Evolutionary conservation across 1,140 invertebrate species (phyloP).

Genomic region (Atta texana): DNA sequence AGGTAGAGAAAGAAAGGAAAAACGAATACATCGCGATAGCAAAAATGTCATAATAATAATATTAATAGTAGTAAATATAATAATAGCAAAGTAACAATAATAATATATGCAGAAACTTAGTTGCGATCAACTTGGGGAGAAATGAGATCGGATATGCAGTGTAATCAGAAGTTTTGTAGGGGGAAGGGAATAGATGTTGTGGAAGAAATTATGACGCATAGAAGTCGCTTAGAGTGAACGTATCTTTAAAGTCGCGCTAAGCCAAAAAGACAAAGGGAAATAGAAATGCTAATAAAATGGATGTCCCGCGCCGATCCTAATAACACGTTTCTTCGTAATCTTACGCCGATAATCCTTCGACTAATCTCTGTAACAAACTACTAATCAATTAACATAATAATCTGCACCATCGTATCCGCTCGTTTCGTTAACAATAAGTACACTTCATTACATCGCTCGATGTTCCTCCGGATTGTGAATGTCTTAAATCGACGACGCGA

Average conservation of each 20-base stretch:
- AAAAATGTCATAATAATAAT: conserved; percentile 58
- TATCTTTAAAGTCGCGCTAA: conserved; percentile 28
- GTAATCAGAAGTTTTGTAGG: conserved; percentile 20
- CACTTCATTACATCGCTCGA: conserved; percentile 48
- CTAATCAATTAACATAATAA: conserved; percentile 60
- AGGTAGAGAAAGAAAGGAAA: conserved; percentile 62
- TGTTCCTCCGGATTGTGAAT: conserved; percentile 25
- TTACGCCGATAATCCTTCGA: conserved; percentile 48
- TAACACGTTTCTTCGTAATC: conserved; percentile 45
- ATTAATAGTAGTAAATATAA: conserved; percentile 43
- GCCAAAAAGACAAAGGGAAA: neutral
- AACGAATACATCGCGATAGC: conserved; percentile 52
- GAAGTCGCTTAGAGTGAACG: conserved; percentile 33
- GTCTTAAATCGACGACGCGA: neutral
- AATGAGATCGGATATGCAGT: conserved; percentile 40
- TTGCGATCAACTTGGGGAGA: conserved; percentile 23
- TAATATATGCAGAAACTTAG: conserved; percentile 34
- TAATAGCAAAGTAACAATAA: conserved; percentile 45
- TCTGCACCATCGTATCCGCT: conserved; percentile 28
- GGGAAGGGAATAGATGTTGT: neutral
- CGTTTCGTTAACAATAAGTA: conserved; percentile 52
- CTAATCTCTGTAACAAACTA: conserved; percentile 53
- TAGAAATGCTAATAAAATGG: conserved; percentile 13
- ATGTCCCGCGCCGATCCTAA: conserved; percentile 33
- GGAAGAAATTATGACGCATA: conserved; percentile 24